Conservation (phyloP, 1,140 invertebrate genomes). For the Drosophila carrolli region DNA sequence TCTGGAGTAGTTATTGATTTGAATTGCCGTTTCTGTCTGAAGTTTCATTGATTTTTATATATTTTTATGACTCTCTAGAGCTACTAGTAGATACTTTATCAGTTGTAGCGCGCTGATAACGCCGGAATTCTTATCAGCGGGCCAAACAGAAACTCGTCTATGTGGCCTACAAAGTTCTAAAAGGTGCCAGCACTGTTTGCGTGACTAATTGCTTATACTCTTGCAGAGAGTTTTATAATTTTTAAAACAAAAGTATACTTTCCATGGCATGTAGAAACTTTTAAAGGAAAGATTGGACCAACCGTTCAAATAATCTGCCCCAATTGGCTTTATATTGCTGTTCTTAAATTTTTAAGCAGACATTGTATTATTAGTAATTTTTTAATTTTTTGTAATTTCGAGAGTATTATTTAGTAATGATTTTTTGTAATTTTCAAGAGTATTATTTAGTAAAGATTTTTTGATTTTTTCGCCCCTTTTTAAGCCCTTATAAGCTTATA, state of each 20-base stretch:
- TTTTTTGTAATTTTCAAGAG: too few species aligned
- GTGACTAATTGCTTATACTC: constrained; percentile 41
- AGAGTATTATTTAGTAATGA: too few species aligned
- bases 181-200: constrained; percentile 13
- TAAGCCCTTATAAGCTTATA: too few species aligned
- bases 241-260: background rate
- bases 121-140: constrained; percentile 24
- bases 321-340: too few species aligned
- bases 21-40: constrained; percentile 68
- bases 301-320: too few species aligned
- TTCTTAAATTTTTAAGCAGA: too few species aligned
- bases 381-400: too few species aligned
- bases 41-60: constrained; percentile 73
- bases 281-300: too few species aligned
- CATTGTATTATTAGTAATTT: too few species aligned
- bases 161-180: constrained; percentile 55
- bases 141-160: constrained; percentile 45
- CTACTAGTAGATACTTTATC: constrained; percentile 49
- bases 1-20: constrained; percentile 59
- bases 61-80: constrained; percentile 47
- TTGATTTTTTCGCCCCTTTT: too few species aligned
- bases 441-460: too few species aligned
- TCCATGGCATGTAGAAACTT: too few species aligned
- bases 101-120: constrained; percentile 47
- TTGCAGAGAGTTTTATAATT: background rate